Conservation (phyloP, 2,888 invertebrate species). For the Mechanitis mazaeus region DNA sequence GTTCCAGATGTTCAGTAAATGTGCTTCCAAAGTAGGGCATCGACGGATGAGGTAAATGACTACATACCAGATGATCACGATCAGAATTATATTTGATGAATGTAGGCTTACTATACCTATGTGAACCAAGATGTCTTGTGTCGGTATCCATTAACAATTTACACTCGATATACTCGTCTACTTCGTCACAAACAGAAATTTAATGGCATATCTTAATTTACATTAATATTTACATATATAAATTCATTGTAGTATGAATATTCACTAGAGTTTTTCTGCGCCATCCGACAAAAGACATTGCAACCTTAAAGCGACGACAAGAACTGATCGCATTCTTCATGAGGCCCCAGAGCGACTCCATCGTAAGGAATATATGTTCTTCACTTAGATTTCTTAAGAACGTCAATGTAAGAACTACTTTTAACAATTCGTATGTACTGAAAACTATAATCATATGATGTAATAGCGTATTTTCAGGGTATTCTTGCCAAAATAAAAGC, state of each 20-base stretch:
- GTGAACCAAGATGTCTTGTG: no score
- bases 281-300: constrained; percentile 81
- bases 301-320: constrained; percentile 78
- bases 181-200: no score
- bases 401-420: constrained; percentile 70
- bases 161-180: no score
- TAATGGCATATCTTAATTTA: no score
- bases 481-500: constrained; percentile 80
- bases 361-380: constrained; percentile 78
- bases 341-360: constrained; percentile 77
- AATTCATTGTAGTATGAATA: no score
- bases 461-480: constrained; percentile 55
- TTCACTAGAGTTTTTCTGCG: constrained; percentile 79
- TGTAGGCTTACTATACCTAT: not conserved
- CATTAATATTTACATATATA: no score
- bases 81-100: not conserved
- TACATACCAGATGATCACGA: not conserved
- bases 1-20: constrained; percentile 82
- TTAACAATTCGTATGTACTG: not conserved
- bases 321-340: constrained; percentile 83
- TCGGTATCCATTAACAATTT: no score
- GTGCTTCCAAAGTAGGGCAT: constrained; percentile 82
- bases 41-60: constrained; percentile 75
- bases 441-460: not conserved
- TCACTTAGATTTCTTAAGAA: constrained; percentile 79